Evolutionary conservation across 2,888 invertebrate species (phyloP).

Genomic region (Leucophenga maculata): DNA sequence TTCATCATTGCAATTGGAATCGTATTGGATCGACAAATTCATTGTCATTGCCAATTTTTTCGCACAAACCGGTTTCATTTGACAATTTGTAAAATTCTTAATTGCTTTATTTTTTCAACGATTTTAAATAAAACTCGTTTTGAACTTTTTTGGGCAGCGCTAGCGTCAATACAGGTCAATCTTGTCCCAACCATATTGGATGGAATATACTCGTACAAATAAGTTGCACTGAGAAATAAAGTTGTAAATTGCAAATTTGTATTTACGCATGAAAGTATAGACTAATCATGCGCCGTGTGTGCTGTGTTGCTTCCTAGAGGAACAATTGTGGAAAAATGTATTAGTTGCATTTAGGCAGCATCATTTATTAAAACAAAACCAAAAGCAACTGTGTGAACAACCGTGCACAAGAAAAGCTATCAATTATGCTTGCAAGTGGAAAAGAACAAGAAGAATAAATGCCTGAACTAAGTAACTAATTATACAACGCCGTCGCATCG

Average conservation of each 20-base stretch:
- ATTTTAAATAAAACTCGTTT: slow-evolving; percentile 4
- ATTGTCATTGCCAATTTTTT: slow-evolving; percentile 19
- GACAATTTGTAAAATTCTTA: slow-evolving; percentile 20
- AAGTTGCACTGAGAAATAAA: slow-evolving; percentile 4
- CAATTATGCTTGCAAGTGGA: neutral
- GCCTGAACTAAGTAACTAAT: neutral
- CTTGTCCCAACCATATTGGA: neutral
- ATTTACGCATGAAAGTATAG: neutral
- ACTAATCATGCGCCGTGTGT: no score
- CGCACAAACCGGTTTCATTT: neutral
- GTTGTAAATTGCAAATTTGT: slow-evolving; percentile 1
- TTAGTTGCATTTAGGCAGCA: neutral
- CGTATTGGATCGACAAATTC: neutral
- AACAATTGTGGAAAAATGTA: neutral
- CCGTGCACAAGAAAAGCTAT: neutral
- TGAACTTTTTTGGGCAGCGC: slow-evolving; percentile 1
- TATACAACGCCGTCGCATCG: neutral
- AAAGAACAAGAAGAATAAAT: no score
- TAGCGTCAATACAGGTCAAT: no score
- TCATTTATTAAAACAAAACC: neutral
- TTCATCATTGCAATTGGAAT: neutral
- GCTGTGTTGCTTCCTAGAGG: neutral
- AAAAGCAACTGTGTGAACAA: neutral
- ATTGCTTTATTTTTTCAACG: slow-evolving; percentile 15
- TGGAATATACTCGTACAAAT: neutral